phyloP scores from a whole-genome alignment of 2,888 invertebrate species.

The Helleia helle region DNA sequence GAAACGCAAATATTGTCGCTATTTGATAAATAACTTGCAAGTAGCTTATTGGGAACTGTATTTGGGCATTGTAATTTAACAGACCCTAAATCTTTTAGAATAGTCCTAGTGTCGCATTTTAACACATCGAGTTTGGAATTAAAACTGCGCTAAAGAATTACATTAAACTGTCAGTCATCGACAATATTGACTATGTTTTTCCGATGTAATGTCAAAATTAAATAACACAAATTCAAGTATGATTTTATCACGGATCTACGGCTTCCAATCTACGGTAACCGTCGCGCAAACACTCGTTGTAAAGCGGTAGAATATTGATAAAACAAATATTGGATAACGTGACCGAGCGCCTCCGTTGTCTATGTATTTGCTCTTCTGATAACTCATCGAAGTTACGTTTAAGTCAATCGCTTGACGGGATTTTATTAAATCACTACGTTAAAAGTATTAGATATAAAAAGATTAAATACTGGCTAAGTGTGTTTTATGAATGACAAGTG shows the following conservation, averaged over 20 bases:
- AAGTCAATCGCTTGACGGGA: not conserved
- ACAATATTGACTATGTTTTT: no score
- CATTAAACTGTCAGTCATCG: no score
- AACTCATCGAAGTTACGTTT: slow-evolving; percentile 22
- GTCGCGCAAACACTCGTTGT: slow-evolving; percentile 23
- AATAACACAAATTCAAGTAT: slow-evolving; percentile 5
- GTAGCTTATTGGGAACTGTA: no score
- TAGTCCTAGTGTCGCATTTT: no score
- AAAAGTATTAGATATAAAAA: not conserved
- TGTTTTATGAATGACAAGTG: no score
- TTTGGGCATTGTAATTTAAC: no score
- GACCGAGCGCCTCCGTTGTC: slow-evolving; percentile 38
- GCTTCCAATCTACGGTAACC: not conserved
- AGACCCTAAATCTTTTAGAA: no score
- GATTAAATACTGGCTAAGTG: no score
- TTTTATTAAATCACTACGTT: not conserved
- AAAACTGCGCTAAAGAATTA: no score
- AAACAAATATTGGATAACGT: slow-evolving; percentile 59
- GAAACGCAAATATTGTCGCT: no score
- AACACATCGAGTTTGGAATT: no score
- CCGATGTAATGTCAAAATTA: not conserved
- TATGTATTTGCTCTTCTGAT: slow-evolving; percentile 30
- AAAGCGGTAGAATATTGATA: slow-evolving; percentile 58
- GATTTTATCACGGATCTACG: slow-evolving; percentile 7
- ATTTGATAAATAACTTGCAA: no score